Percentiles rank a stretch among this genome's conserved stretches.
These are phyloP conservation scores for Congeria kusceri DNA, from an alignment of 2,888 invertebrate species.

Conservation along the genomic window DNA sequence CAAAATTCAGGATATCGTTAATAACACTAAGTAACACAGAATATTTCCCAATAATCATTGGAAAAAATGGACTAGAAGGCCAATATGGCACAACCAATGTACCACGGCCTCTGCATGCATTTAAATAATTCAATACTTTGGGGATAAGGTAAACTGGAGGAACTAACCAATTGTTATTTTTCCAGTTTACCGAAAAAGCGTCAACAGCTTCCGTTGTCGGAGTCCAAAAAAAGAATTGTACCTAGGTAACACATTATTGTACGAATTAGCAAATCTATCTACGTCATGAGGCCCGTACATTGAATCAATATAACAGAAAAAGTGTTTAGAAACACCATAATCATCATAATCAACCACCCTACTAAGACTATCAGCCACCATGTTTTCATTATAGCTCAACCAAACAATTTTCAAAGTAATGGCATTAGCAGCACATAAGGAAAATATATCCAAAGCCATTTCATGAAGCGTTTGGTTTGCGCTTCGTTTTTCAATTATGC, in stretches of 20 bases:
- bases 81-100: conserved; percentile 20
- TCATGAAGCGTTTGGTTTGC: neutral
- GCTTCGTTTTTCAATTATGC: neutral
- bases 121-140: conserved; percentile 6
- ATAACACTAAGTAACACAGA: too few relatives aligned
- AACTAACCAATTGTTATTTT: conserved; percentile 15
- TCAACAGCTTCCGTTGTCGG: conserved; percentile 10
- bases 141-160: conserved; percentile 21
- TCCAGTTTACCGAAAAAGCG: conserved; percentile 12
- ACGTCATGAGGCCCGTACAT: conserved; percentile 17
- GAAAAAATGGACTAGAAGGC: conserved; percentile 24
- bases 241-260: conserved; percentile 3
- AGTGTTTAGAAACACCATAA: conserved; percentile 3
- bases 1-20: too few relatives aligned
- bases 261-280: conserved; percentile 10
- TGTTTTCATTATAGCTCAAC: neutral
- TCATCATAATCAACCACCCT: conserved; percentile 18
- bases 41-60: too few relatives aligned
- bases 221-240: conserved; percentile 15
- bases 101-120: conserved; percentile 10
- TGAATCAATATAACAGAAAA: conserved; percentile 9
- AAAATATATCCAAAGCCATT: neutral
- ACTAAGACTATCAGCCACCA: conserved; percentile 2
- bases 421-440: neutral
- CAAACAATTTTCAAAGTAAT: conserved; percentile 1